Percentiles rank a stretch among this genome's conserved stretches.
phyloP scores from a whole-genome alignment of 2,113 vertebrate genomes.

The Baryphthengus martii region DNA sequence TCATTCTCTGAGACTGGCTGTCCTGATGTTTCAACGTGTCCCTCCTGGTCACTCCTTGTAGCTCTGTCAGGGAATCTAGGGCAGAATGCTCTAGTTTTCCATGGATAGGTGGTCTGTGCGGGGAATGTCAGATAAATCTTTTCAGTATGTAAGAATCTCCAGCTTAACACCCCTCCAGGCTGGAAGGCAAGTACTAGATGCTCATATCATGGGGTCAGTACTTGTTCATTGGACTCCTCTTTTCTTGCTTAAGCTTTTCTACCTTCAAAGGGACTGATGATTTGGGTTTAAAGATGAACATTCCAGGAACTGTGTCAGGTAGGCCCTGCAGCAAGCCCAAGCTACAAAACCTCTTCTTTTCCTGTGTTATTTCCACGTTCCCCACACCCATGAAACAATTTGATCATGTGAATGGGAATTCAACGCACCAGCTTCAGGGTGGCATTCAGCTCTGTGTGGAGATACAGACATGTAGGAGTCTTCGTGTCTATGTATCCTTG shows the following conservation, averaged over 20 bases:
- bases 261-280: not conserved
- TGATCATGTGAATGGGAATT: not conserved
- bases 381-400: not conserved
- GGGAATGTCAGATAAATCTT: not conserved
- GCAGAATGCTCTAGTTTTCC: not conserved
- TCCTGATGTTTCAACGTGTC: not conserved
- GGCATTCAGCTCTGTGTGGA: not conserved
- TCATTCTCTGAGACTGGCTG: not conserved
- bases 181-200: not conserved
- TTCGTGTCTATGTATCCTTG: accelerated
- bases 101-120: not conserved
- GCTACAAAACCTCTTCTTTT: not conserved
- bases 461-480: not conserved
- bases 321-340: not conserved
- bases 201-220: not conserved
- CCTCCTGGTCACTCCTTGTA: not conserved
- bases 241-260: not conserved
- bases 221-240: not conserved
- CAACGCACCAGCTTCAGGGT: not conserved
- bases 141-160: not conserved
- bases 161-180: not conserved
- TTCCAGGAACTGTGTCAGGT: not conserved
- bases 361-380: not conserved
- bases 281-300: not conserved
- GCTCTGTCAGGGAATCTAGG: not conserved